Evolutionary conservation across 2,888 invertebrate species (phyloP).

Genomic region (Philopedon plagiatum): DNA sequence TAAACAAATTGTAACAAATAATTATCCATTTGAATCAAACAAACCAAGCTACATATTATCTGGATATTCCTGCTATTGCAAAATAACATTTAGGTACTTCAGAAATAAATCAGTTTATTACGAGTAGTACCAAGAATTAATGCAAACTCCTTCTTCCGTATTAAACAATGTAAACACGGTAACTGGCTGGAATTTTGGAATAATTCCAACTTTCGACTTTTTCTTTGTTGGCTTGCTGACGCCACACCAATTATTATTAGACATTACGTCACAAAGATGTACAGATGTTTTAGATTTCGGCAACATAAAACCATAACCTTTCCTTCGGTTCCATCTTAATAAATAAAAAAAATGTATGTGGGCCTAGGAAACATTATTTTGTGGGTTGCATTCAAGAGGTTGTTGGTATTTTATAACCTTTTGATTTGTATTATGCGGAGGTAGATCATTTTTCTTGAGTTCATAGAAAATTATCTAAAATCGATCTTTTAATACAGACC

Average conservation of each 20-base stretch:
- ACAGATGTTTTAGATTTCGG: constrained; percentile 15
- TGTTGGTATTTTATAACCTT: constrained; percentile 18
- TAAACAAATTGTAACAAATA: too few species aligned
- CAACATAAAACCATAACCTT: constrained; percentile 20
- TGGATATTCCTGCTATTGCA: too few species aligned
- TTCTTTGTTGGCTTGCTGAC: constrained; percentile 22
- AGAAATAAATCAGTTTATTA: too few species aligned
- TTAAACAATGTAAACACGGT: constrained; percentile 3
- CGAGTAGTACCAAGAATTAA: too few species aligned
- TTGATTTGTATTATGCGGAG: too few species aligned
- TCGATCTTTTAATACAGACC: too few species aligned
- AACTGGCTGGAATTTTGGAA: background rate
- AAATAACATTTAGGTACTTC: too few species aligned
- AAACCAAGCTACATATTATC: too few species aligned
- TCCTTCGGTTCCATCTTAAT: background rate
- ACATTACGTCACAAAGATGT: constrained; percentile 6
- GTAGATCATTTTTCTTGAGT: too few species aligned
- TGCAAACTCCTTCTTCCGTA: constrained; percentile 1
- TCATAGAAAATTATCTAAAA: too few species aligned
- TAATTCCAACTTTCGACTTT: constrained; percentile 21
- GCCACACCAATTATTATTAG: constrained; percentile 25
- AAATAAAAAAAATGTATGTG: background rate
- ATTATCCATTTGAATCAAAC: too few species aligned
- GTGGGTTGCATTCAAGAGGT: background rate
- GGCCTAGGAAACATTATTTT: background rate